A percentile compares a stretch with the other conserved stretches of the same genome.
Conservation (phyloP, 2,797 vertebrate species). For the Syngnathus rostellatus region DNA sequence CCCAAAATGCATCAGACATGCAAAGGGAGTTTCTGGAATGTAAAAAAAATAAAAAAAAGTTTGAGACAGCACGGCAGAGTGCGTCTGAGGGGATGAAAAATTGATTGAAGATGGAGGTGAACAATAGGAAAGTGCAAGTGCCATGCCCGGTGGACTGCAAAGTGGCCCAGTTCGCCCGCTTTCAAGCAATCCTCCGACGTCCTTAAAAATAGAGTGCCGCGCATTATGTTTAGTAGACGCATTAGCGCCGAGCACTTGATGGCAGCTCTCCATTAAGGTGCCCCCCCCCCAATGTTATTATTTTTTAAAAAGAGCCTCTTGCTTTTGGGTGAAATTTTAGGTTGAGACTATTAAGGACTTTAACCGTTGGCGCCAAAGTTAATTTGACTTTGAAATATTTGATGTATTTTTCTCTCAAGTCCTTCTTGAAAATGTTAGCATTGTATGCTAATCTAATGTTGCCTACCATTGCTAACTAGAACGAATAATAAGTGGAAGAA, state of each 20-base stretch:
- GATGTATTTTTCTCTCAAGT: too few species aligned
- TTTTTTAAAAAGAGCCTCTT: background rate
- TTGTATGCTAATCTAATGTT: too few species aligned
- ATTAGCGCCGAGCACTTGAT: slow-evolving; percentile 50
- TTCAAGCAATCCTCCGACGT: slow-evolving; percentile 47
- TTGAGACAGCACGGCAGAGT: slow-evolving; percentile 52
- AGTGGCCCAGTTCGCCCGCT: slow-evolving; percentile 52
- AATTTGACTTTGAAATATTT: too few species aligned
- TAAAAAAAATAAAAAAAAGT: slow-evolving; percentile 50
- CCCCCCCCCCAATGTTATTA: background rate
- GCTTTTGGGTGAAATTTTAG: background rate
- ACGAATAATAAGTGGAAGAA: too few species aligned
- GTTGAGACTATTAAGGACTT: background rate
- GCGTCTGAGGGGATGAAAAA: slow-evolving; percentile 63
- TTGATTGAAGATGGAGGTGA: slow-evolving; percentile 66
- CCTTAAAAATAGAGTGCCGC: slow-evolving; percentile 56
- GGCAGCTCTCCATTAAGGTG: slow-evolving; percentile 46
- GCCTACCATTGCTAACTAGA: too few species aligned
- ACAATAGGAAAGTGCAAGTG: slow-evolving; percentile 60
- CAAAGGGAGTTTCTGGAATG: slow-evolving; percentile 48
- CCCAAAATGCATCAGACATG: background rate
- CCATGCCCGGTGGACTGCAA: slow-evolving; percentile 52
- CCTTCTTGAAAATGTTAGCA: too few species aligned
- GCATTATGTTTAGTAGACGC: slow-evolving; percentile 54
- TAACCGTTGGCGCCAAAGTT: too few species aligned